These are phyloP conservation scores for Herpailurus yagouaroundi DNA, from an alignment of 2,113 vertebrate species.

Conservation along the genomic window DNA sequence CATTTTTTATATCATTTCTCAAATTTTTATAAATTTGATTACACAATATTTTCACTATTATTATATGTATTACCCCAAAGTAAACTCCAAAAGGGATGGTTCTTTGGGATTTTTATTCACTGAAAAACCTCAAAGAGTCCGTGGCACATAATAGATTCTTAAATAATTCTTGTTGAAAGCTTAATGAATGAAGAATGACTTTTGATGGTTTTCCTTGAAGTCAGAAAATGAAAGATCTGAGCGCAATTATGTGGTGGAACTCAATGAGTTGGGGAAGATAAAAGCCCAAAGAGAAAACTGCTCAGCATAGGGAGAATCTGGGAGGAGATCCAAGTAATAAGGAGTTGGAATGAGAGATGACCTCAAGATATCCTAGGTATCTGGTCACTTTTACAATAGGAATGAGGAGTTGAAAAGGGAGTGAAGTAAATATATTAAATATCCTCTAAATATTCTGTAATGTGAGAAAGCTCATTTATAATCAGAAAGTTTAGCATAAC, in stretches of 20 bases:
- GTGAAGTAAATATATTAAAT: not conserved
- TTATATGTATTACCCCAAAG: not conserved
- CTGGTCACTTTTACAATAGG: not conserved
- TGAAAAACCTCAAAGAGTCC: not conserved
- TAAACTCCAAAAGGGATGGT: not conserved
- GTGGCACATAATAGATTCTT: not conserved
- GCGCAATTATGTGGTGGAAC: not conserved
- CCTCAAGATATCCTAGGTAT: not conserved
- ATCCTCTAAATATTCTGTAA: not conserved
- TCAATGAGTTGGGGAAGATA: not conserved
- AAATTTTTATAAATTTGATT: not conserved
- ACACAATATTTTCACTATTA: not conserved
- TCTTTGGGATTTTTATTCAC: not conserved
- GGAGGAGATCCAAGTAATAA: not conserved
- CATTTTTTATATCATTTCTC: not conserved
- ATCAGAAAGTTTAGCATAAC: not conserved
- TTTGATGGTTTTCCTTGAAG: not conserved
- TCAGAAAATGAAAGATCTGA: slow-evolving; percentile 7
- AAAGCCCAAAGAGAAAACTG: not conserved
- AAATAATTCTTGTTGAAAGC: not conserved
- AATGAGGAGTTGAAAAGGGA: not conserved
- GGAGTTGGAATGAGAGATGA: not conserved
- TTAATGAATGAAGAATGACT: not conserved
- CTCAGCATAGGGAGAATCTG: not conserved
- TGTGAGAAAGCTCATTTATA: not conserved